Conservation (phyloP, 2,113 vertebrate species). For the Scomber colias region DNA sequence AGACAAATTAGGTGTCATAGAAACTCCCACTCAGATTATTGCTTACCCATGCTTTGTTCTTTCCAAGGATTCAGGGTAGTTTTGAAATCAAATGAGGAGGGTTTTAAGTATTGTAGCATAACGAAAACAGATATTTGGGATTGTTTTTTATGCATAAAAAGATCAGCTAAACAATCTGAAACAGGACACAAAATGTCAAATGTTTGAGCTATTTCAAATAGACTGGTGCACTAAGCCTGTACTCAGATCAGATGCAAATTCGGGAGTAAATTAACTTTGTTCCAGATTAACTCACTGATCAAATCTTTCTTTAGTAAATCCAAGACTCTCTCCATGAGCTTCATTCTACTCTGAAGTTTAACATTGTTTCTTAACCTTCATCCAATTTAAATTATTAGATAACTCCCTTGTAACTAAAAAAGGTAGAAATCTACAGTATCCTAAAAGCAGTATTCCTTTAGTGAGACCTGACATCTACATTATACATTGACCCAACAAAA, state of each 20-base stretch:
- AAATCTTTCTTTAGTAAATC: neutral
- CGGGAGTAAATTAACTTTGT: neutral
- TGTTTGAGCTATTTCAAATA: slow-evolving; percentile 5
- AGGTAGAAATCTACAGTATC: neutral
- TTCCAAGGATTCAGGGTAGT: neutral
- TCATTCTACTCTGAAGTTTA: neutral
- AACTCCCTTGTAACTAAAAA: neutral
- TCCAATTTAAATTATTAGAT: neutral
- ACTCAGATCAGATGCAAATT: neutral
- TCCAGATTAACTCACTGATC: neutral
- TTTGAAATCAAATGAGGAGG: neutral
- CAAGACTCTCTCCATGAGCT: neutral
- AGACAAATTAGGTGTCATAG: neutral
- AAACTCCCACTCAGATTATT: neutral
- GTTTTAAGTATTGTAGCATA: neutral
- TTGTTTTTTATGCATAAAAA: neutral
- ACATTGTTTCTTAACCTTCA: no score
- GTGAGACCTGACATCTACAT: slow-evolving; percentile 70
- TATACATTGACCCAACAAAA: slow-evolving; percentile 38
- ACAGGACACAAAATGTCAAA: neutral
- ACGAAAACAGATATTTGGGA: neutral
- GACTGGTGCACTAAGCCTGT: neutral
- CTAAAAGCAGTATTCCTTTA: slow-evolving; percentile 59
- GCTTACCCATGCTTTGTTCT: neutral
- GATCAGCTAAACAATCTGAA: neutral